Conservation (phyloP, 2,113 vertebrate genomes). For the Trematomus loennbergii region DNA sequence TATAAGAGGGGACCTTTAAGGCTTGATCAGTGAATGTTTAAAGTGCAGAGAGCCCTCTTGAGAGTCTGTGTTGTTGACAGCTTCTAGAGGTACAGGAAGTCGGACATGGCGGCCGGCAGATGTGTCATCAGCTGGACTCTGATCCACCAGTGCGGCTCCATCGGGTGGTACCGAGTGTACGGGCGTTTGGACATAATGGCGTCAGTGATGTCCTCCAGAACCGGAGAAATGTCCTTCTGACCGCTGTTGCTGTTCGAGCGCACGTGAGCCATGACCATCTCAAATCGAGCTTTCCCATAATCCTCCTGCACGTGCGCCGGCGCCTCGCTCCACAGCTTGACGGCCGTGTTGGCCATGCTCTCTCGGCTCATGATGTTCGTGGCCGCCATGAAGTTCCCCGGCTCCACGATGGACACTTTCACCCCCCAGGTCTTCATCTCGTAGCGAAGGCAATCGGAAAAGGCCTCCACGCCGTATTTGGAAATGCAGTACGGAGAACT, state of each 20-base stretch:
- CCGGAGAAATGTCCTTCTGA: slow-evolving; percentile 77
- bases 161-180: slow-evolving; percentile 86
- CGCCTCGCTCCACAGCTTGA: slow-evolving; percentile 85
- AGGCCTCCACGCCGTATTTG: slow-evolving; percentile 89
- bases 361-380: slow-evolving; percentile 85
- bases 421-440: slow-evolving; percentile 92
- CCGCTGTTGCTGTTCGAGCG: slow-evolving; percentile 85
- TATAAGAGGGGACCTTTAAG: not conserved
- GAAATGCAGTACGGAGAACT: slow-evolving; percentile 89
- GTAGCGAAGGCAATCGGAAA: slow-evolving; percentile 90
- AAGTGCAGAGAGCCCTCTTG: slow-evolving; percentile 19
- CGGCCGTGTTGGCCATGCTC: slow-evolving; percentile 75
- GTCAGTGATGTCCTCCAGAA: slow-evolving; percentile 84
- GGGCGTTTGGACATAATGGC: slow-evolving; percentile 84
- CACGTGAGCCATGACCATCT: slow-evolving; percentile 80
- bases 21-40: slow-evolving; percentile 58
- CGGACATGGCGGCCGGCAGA: slow-evolving; percentile 86
- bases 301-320: slow-evolving; percentile 78
- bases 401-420: slow-evolving; percentile 86
- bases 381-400: slow-evolving; percentile 89
- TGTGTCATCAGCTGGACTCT: slow-evolving; percentile 86
- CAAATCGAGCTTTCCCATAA: slow-evolving; percentile 85
- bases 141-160: slow-evolving; percentile 88
- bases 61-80: too few species aligned
- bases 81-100: slow-evolving; percentile 85